phyloP scores from a whole-genome alignment of 2,113 vertebrate species.

The Sciurus niger region DNA sequence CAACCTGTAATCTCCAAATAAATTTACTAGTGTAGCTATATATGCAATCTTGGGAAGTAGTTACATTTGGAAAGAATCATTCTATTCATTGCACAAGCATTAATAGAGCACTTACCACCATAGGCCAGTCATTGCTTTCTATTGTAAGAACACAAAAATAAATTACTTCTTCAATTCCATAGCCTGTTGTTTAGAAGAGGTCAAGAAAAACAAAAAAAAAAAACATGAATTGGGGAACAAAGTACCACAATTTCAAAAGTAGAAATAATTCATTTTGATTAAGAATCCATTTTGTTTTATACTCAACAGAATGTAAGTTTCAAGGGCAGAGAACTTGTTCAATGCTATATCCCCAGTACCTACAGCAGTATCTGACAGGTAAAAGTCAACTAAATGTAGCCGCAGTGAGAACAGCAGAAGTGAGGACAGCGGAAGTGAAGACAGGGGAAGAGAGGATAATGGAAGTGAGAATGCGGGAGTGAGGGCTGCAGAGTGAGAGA shows the following conservation, averaged over 20 bases:
- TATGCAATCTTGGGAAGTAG: not conserved
- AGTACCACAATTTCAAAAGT: not conserved
- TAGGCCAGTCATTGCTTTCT: not conserved
- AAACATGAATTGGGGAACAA: not conserved
- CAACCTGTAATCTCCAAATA: not conserved
- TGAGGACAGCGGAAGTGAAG: not conserved
- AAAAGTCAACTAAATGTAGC: not conserved
- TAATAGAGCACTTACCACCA: not conserved
- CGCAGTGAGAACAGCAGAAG: not conserved
- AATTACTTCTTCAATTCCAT: not conserved
- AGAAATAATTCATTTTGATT: not conserved
- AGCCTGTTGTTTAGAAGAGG: not conserved
- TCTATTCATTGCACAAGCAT: not conserved
- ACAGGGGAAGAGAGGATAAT: no score
- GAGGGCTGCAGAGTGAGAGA: no score
- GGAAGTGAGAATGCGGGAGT: no score
- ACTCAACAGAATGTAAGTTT: not conserved
- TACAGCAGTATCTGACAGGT: not conserved
- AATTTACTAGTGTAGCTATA: not conserved
- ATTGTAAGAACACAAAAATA: not conserved
- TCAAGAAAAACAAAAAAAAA: not conserved
- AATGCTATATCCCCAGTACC: not conserved
- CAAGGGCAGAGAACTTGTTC: not conserved
- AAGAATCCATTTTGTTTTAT: not conserved
- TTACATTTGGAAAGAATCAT: not conserved